phyloP scores from a whole-genome alignment of 2,888 invertebrate genomes.

The Ochlodes sylvanus region DNA sequence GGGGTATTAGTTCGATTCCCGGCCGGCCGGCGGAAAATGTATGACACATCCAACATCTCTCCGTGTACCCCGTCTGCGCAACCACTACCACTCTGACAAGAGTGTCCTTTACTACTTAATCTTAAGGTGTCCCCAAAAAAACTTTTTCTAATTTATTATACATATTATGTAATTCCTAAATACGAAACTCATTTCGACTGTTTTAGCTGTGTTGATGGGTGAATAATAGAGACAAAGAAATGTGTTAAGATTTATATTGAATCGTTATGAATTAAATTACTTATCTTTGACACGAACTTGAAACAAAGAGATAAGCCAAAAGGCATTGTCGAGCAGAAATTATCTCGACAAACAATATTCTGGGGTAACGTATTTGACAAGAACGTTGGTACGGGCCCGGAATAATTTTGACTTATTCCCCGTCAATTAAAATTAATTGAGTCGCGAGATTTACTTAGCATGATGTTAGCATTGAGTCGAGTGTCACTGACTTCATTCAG shows the following conservation, averaged over 20 bases:
- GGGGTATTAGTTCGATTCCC: too few species aligned
- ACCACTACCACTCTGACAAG: too few species aligned
- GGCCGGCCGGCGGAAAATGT: too few species aligned
- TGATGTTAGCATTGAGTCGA: constrained; percentile 4
- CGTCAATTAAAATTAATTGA: constrained; percentile 27
- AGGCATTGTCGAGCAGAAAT: constrained; percentile 15
- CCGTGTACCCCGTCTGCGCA: too few species aligned
- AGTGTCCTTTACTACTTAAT: too few species aligned
- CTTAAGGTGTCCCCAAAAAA: too few species aligned
- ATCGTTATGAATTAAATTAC: constrained; percentile 4
- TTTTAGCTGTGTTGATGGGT: too few species aligned
- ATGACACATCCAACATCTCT: too few species aligned
- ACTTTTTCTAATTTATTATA: too few species aligned
- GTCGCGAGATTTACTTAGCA: constrained; percentile 2
- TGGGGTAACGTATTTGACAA: constrained; percentile 12
- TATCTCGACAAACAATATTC: constrained; percentile 14
- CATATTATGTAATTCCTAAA: too few species aligned
- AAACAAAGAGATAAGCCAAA: constrained; percentile 9
- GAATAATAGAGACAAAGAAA: too few species aligned
- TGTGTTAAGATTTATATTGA: background rate
- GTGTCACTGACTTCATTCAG: constrained; percentile 8
- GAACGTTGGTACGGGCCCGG: constrained; percentile 8
- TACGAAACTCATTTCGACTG: too few species aligned
- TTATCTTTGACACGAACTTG: constrained; percentile 4
- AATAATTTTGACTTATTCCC: constrained; percentile 21